A percentile compares a stretch with the other conserved stretches of the same genome.
These are phyloP conservation scores for Gouania willdenowi DNA, from an alignment of 2,797 vertebrate species.

Conservation along the genomic window DNA sequence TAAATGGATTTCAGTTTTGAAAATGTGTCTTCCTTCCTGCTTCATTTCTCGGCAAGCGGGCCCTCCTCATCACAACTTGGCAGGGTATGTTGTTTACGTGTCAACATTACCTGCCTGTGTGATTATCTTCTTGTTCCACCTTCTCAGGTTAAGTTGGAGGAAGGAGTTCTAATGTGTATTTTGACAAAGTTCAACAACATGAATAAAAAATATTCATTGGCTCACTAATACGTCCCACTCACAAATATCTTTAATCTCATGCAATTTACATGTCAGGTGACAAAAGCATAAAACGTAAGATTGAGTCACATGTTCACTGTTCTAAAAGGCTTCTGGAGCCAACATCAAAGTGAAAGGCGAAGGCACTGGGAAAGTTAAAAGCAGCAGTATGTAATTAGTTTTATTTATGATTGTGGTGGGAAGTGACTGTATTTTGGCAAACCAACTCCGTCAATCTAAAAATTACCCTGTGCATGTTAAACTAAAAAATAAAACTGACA, in stretches of 20 bases:
- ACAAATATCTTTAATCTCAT: slow-evolving; percentile 39
- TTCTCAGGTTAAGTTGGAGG: too few relatives aligned
- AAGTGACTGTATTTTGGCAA: slow-evolving; percentile 12
- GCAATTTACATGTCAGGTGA: slow-evolving; percentile 40
- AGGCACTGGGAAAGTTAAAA: slow-evolving; percentile 24
- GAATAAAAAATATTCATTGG: too few relatives aligned
- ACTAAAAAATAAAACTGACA: slow-evolving; percentile 8
- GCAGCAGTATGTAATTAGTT: slow-evolving; percentile 24
- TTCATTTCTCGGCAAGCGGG: too few relatives aligned
- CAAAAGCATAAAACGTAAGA: slow-evolving; percentile 35
- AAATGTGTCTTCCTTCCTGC: too few relatives aligned
- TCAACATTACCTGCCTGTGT: too few relatives aligned
- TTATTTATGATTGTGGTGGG: slow-evolving; percentile 43
- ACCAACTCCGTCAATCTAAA: neutral
- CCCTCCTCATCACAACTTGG: too few relatives aligned
- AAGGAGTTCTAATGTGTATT: too few relatives aligned
- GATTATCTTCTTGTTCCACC: too few relatives aligned
- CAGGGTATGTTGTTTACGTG: too few relatives aligned
- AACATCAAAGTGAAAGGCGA: slow-evolving; percentile 35
- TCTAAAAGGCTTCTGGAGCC: slow-evolving; percentile 14
- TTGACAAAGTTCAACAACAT: too few relatives aligned
- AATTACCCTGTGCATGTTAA: slow-evolving; percentile 4
- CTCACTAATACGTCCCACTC: slow-evolving; percentile 4
- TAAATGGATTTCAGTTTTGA: too few relatives aligned
- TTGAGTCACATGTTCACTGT: slow-evolving; percentile 26